phyloP scores from a whole-genome alignment of 2,113 vertebrate species.

The Hippocampus barbouri region DNA sequence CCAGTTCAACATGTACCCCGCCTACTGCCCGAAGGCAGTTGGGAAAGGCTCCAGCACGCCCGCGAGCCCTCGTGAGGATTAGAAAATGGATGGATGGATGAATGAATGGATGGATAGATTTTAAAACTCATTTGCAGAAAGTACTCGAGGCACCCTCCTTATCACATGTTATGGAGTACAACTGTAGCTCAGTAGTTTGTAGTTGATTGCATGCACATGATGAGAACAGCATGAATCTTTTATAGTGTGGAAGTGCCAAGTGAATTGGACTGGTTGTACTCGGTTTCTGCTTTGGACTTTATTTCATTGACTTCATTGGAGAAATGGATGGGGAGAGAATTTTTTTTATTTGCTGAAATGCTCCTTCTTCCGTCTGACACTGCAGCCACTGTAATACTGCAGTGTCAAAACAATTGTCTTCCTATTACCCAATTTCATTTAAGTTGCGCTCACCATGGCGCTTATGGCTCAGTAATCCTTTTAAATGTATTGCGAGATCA shows the following conservation, averaged over 20 bases:
- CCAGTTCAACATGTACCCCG: neutral
- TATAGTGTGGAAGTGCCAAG: neutral
- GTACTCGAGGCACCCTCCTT: neutral
- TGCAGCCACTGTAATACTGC: slow-evolving; percentile 15
- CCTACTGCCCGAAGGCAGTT: too few relatives aligned
- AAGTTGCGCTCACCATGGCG: neutral
- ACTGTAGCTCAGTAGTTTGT: neutral
- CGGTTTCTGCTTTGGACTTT: neutral
- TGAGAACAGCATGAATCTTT: neutral
- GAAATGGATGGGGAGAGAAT: slow-evolving; percentile 21
- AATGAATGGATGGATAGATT: too few relatives aligned
- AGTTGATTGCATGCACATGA: neutral
- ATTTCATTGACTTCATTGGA: slow-evolving; percentile 24
- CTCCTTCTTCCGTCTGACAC: slow-evolving; percentile 31
- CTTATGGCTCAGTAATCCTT: slow-evolving; percentile 24
- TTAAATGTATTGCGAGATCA: slow-evolving; percentile 33
- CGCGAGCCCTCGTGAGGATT: too few relatives aligned
- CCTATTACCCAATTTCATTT: slow-evolving; percentile 31
- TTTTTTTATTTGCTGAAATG: slow-evolving; percentile 9
- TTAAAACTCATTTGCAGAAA: slow-evolving; percentile 1
- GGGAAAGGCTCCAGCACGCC: too few relatives aligned
- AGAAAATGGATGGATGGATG: too few relatives aligned
- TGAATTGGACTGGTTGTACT: neutral
- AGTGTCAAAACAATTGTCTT: slow-evolving; percentile 39
- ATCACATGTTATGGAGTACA: neutral